Conservation (phyloP, 2,888 invertebrate species). For the Ligdia adustata region DNA sequence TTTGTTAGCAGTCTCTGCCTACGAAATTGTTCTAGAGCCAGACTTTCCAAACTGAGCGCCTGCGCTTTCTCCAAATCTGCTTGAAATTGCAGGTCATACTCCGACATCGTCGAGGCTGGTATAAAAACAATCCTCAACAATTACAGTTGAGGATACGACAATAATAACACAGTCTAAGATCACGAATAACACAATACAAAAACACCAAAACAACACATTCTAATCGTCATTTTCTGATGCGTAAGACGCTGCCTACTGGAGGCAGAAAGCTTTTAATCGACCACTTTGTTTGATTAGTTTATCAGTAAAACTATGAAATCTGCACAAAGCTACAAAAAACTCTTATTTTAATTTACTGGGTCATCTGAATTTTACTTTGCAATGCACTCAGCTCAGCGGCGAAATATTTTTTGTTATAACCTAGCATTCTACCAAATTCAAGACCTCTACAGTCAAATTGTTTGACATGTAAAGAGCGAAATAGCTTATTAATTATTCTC, state of each 20-base stretch:
- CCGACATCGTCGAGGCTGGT: slow-evolving; percentile 75
- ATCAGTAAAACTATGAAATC: too few species aligned
- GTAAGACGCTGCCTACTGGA: slow-evolving; percentile 46
- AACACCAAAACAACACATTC: slow-evolving; percentile 44
- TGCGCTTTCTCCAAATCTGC: slow-evolving; percentile 95
- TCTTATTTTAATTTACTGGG: slow-evolving; percentile 27
- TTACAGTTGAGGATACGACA: slow-evolving; percentile 62
- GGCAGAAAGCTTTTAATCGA: slow-evolving; percentile 50
- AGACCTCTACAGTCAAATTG: too few species aligned
- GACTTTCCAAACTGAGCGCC: slow-evolving; percentile 93
- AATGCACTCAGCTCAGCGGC: slow-evolving; percentile 6
- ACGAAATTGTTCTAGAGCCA: slow-evolving; percentile 92
- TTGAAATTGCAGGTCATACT: slow-evolving; percentile 92
- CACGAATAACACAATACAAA: slow-evolving; percentile 46
- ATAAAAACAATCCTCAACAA: slow-evolving; percentile 59
- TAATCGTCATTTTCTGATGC: slow-evolving; percentile 18
- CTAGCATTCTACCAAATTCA: too few species aligned
- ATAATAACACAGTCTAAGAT: slow-evolving; percentile 50
- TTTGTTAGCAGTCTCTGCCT: slow-evolving; percentile 85
- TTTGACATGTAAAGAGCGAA: too few species aligned
- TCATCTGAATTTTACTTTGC: slow-evolving; percentile 39
- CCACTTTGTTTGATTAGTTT: slow-evolving; percentile 47
- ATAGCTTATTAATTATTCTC: too few species aligned
- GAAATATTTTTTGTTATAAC: too few species aligned
- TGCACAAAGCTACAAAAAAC: too few species aligned